Percentiles rank a stretch among this genome's conserved stretches.
Conservation (phyloP, 2,888 invertebrate species). For the Cheilosia grossa region DNA sequence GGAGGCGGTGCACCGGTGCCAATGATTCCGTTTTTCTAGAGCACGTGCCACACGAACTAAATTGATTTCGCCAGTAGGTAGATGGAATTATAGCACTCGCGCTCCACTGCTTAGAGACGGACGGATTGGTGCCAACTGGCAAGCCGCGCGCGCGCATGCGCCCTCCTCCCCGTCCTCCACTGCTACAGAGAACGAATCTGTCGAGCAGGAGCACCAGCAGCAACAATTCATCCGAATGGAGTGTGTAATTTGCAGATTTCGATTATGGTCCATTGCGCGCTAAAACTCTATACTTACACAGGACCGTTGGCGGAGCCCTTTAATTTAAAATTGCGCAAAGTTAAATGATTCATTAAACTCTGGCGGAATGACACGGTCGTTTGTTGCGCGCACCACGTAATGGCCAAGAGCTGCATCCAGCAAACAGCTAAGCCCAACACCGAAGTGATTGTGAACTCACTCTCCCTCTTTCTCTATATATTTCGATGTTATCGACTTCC, state of each 20-base stretch:
- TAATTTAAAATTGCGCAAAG: constrained; percentile 71
- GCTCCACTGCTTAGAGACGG: constrained; percentile 51
- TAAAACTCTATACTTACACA: constrained; percentile 65
- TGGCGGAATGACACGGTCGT: constrained; percentile 48
- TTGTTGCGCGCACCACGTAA: constrained; percentile 35
- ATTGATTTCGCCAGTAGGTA: constrained; percentile 83
- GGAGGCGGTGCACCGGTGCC: constrained; percentile 12
- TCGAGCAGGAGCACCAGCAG: constrained; percentile 15
- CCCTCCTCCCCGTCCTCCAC: background rate
- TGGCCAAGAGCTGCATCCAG: background rate
- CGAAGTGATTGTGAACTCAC: constrained; percentile 13
- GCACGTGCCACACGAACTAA: constrained; percentile 83
- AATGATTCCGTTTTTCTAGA: constrained; percentile 78
- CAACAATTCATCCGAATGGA: constrained; percentile 53
- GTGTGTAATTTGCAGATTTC: constrained; percentile 71
- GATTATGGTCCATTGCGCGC: constrained; percentile 69
- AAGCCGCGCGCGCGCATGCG: constrained; percentile 10
- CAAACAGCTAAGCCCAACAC: background rate
- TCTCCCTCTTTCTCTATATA: background rate
- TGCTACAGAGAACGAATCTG: constrained; percentile 42
- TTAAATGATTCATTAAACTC: constrained; percentile 69
- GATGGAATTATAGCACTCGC: constrained; percentile 78
- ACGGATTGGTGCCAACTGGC: constrained; percentile 61
- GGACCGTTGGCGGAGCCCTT: constrained; percentile 67
- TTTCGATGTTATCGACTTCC: constrained; percentile 57